These are phyloP conservation scores for Bellardia pandia DNA, from an alignment of 2,888 invertebrate species.

Conservation along the genomic window DNA sequence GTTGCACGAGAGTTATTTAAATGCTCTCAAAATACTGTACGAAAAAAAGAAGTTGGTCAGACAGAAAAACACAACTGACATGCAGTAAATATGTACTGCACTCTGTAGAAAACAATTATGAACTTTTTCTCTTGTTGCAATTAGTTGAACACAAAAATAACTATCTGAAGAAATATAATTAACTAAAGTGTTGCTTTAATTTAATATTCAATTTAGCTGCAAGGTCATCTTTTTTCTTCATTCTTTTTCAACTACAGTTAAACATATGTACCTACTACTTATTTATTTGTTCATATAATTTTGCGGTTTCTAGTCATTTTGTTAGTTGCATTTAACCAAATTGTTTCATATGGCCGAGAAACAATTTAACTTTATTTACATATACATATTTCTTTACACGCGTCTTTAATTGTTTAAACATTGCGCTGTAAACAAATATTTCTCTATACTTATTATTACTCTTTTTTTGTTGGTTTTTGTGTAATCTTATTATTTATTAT, in stretches of 20 bases:
- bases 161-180: not conserved
- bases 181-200: constrained; percentile 31
- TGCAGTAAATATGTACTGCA: constrained; percentile 18
- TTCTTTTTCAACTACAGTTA: not conserved
- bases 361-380: constrained; percentile 1
- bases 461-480: not conserved
- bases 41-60: not conserved
- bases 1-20: constrained; percentile 37
- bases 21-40: not conserved
- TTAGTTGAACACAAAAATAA: constrained; percentile 8
- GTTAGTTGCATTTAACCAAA: not conserved
- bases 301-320: constrained; percentile 15
- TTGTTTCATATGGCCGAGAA: not conserved
- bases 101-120: not conserved
- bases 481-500: constrained; percentile 11
- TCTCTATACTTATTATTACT: not conserved
- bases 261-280: too few relatives aligned
- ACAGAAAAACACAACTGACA: not conserved
- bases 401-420: constrained; percentile 17
- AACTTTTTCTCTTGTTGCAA: constrained; percentile 10
- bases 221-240: constrained; percentile 11
- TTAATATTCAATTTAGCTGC: constrained; percentile 39
- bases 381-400: not conserved
- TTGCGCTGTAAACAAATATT: not conserved
- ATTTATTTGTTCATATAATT: not conserved